Evolutionary conservation across 2,888 invertebrate genomes (phyloP).

Genomic region (Anorthoa munda): DNA sequence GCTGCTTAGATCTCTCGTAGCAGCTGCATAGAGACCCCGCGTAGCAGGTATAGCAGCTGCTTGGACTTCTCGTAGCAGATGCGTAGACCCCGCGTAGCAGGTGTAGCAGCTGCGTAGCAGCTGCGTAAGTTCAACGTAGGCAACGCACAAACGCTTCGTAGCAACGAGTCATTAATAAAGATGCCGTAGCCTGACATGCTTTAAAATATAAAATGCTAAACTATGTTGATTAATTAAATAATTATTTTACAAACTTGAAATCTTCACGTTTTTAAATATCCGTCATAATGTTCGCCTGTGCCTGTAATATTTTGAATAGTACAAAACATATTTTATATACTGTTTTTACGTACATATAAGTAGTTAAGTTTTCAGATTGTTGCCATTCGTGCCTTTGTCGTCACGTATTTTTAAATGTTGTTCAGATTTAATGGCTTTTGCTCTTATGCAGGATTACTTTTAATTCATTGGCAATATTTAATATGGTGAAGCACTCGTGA

Average conservation of each 20-base stretch:
- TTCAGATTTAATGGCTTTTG: slow-evolving; percentile 4
- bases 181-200: not conserved
- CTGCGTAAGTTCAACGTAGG: not conserved
- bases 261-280: not conserved
- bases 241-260: not conserved
- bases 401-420: slow-evolving; percentile 15
- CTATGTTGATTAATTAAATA: not conserved
- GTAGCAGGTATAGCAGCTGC: not conserved
- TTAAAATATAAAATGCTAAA: not conserved
- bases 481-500: not conserved
- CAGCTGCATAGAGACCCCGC: not conserved
- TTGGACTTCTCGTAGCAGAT: not conserved
- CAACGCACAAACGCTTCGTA: not conserved
- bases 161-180: not conserved
- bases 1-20: not conserved
- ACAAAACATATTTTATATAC: slow-evolving; percentile 42
- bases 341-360: slow-evolving; percentile 4
- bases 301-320: slow-evolving; percentile 37
- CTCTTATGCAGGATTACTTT: not conserved
- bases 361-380: slow-evolving; percentile 29
- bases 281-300: slow-evolving; percentile 6
- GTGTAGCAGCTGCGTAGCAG: not conserved
- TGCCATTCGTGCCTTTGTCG: slow-evolving; percentile 44
- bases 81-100: not conserved
- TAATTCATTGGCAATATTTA: not conserved